phyloP scores from a whole-genome alignment of 1,140 invertebrate genomes.

The Drosophila pallidifrons region DNA sequence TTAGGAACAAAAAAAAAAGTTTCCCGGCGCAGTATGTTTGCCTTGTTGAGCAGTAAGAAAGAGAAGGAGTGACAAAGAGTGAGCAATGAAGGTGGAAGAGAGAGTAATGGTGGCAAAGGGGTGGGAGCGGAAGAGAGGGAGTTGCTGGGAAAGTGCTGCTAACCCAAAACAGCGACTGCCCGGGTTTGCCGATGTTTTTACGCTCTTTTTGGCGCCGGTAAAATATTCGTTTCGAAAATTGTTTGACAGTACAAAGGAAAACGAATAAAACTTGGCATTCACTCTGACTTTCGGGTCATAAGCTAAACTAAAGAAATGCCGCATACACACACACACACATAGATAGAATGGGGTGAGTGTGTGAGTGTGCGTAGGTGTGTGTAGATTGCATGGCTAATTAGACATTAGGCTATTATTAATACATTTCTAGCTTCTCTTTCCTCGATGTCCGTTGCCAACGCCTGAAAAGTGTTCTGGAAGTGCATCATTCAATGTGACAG shows the following conservation, averaged over 20 bases:
- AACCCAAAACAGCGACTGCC: conserved; percentile 19
- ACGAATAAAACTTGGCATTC: neutral
- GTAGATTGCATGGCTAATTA: conserved; percentile 68
- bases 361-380: conserved; percentile 5
- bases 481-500: neutral
- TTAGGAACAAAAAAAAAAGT: conserved; percentile 34
- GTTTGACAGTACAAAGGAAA: conserved; percentile 18
- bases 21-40: conserved; percentile 47
- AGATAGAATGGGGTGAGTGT: neutral
- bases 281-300: conserved; percentile 2
- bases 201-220: conserved; percentile 64
- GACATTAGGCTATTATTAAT: conserved; percentile 79
- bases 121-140: neutral
- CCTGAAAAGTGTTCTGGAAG: neutral
- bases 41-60: neutral
- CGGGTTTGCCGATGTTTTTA: conserved; percentile 32
- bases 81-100: neutral
- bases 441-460: neutral
- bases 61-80: neutral
- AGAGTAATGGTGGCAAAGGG: neutral
- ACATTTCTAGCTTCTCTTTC: conserved; percentile 46
- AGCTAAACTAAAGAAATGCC: conserved; percentile 1
- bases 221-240: conserved; percentile 42
- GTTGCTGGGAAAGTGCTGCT: neutral
- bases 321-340: neutral